A percentile compares a stretch with the other conserved stretches of the same genome.
These are phyloP conservation scores for Micromys minutus DNA, from an alignment of 2,113 vertebrate species.

Conservation along the genomic window DNA sequence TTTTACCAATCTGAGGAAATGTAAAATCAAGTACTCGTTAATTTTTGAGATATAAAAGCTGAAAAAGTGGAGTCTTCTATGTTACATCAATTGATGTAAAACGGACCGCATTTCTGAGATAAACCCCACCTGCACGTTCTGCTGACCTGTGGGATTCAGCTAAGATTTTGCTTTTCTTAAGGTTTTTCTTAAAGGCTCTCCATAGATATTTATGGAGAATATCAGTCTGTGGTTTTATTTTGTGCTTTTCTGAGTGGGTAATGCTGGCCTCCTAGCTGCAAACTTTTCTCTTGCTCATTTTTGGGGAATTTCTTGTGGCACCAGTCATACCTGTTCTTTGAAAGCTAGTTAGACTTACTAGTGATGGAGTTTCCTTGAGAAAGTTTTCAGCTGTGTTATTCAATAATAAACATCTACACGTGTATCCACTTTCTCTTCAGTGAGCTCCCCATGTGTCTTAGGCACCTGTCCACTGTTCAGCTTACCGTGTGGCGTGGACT, in stretches of 20 bases:
- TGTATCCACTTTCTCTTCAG: not conserved
- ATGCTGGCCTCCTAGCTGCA: not conserved
- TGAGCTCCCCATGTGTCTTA: not conserved
- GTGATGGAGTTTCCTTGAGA: not conserved
- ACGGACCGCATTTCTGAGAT: not conserved
- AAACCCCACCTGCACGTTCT: not conserved
- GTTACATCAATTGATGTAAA: not conserved
- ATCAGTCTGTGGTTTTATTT: not conserved
- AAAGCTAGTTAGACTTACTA: not conserved
- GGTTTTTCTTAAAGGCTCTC: not conserved
- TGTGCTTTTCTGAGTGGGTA: not conserved
- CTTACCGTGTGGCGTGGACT: not conserved
- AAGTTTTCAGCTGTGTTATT: not conserved
- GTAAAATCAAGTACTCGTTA: not conserved
- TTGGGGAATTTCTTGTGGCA: not conserved
- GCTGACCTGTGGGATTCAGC: not conserved
- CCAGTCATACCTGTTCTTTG: not conserved
- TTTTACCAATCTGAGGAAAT: not conserved
- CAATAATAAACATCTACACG: not conserved
- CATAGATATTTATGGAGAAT: not conserved
- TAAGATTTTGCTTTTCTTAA: not conserved
- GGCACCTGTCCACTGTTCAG: not conserved
- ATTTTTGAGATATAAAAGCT: not conserved
- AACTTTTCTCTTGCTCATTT: not conserved
- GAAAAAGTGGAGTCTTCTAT: not conserved